These are phyloP conservation scores for Leptinotarsa defecta DNA, from an alignment of 1,140 invertebrate species.

Conservation along the genomic window DNA sequence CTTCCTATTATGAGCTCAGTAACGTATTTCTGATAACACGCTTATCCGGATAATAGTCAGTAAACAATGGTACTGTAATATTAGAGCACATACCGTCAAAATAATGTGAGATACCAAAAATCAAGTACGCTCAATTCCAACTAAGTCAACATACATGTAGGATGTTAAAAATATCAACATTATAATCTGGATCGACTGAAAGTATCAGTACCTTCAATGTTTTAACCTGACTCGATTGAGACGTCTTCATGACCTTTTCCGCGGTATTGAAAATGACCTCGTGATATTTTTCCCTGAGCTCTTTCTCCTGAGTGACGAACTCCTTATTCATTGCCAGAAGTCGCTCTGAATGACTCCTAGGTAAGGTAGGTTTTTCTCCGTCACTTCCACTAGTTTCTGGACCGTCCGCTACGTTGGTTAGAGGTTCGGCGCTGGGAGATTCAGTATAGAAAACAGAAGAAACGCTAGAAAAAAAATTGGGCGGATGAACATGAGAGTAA, in stretches of 20 bases:
- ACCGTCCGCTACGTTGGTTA: constrained; percentile 50
- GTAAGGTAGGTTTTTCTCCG: constrained; percentile 58
- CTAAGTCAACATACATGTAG: too few species aligned
- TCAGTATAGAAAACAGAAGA: constrained; percentile 52
- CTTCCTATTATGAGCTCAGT: too few species aligned
- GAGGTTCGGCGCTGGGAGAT: constrained; percentile 53
- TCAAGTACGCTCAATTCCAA: too few species aligned
- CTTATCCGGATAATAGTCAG: too few species aligned
- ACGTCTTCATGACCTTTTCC: constrained; percentile 78
- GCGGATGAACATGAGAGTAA: background rate
- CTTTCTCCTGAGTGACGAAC: constrained; percentile 75
- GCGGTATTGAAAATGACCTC: constrained; percentile 74
- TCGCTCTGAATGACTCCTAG: constrained; percentile 70
- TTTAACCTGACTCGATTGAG: constrained; percentile 81
- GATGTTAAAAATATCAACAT: too few species aligned
- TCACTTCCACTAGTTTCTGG: constrained; percentile 53
- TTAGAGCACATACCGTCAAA: too few species aligned
- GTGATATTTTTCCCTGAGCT: constrained; percentile 83
- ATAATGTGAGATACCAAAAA: too few species aligned
- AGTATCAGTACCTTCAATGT: constrained; percentile 59
- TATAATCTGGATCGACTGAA: too few species aligned
- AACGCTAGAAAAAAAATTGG: constrained; percentile 40
- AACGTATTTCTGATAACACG: too few species aligned
- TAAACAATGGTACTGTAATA: too few species aligned
- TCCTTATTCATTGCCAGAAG: constrained; percentile 70